Evolutionary conservation across 1,140 invertebrate species (phyloP).

Genomic region (Panonychus citri): DNA sequence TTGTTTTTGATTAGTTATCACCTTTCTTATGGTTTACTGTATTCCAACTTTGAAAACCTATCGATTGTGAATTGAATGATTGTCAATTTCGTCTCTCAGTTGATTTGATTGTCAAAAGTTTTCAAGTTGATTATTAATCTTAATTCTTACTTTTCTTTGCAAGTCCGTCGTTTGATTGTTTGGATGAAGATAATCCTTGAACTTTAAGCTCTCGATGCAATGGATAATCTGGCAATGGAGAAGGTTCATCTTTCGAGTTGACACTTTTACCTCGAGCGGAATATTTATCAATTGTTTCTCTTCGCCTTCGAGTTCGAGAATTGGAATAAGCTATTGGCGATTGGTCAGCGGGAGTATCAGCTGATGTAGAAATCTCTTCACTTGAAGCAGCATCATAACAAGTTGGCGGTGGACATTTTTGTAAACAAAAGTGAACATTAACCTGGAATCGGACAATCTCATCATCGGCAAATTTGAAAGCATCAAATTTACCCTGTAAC

Average conservation of each 20-base stretch:
- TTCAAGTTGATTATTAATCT: not conserved
- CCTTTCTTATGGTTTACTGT: not conserved
- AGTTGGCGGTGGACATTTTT: constrained; percentile 32
- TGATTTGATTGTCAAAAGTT: not conserved
- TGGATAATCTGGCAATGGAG: constrained; percentile 18
- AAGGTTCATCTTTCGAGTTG: constrained; percentile 5
- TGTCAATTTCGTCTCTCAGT: not conserved
- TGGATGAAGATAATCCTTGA: constrained; percentile 11
- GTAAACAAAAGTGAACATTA: constrained; percentile 39
- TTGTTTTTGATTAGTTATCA: not conserved
- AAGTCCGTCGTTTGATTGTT: not conserved
- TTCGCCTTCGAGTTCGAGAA: not conserved
- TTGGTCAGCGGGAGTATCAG: not conserved
- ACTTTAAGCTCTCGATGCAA: constrained; percentile 21
- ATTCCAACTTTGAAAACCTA: not conserved
- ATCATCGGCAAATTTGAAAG: constrained; percentile 44
- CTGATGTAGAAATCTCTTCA: not conserved
- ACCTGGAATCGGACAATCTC: constrained; percentile 39
- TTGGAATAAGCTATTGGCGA: not conserved
- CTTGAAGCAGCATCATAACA: constrained; percentile 1
- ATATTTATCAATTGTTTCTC: not conserved
- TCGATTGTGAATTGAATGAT: not conserved
- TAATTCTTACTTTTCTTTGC: not conserved
- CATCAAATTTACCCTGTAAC: constrained; percentile 17
- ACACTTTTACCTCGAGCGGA: not conserved